Conservation (phyloP, 1,140 invertebrate genomes). For the Scaptomyza graminum region DNA sequence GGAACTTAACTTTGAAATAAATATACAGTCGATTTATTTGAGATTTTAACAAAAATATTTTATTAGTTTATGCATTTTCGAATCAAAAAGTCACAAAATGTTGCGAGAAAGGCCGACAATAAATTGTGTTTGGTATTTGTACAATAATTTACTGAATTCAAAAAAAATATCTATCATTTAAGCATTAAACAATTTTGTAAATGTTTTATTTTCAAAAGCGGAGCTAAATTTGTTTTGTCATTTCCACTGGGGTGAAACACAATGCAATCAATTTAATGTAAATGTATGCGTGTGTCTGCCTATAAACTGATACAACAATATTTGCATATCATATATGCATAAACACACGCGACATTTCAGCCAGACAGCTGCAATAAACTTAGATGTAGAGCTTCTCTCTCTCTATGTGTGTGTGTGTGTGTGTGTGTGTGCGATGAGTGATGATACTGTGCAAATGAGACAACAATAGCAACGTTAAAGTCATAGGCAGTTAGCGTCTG, state of each 20-base stretch:
- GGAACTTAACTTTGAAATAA: too few species aligned
- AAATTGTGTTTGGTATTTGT: too few species aligned
- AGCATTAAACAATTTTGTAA: too few species aligned
- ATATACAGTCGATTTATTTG: too few species aligned
- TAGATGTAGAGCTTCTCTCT: slow-evolving; percentile 27
- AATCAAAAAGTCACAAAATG: too few species aligned
- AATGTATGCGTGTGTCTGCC: slow-evolving; percentile 23
- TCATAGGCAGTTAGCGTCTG: slow-evolving; percentile 45
- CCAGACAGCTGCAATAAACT: slow-evolving; percentile 77
- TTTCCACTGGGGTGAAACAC: slow-evolving; percentile 12
- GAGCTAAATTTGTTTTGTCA: background rate
- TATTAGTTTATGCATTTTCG: too few species aligned
- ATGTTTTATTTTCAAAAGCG: background rate
- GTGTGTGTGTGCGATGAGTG: slow-evolving; percentile 22
- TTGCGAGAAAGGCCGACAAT: too few species aligned
- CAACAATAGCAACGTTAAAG: slow-evolving; percentile 13
- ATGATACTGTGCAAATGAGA: slow-evolving; percentile 57
- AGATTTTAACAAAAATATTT: too few species aligned
- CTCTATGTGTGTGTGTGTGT: slow-evolving; percentile 12
- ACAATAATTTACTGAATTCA: too few species aligned
- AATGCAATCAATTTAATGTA: slow-evolving; percentile 35
- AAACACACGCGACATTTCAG: slow-evolving; percentile 67
- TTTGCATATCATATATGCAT: slow-evolving; percentile 83
- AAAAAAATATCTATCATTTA: too few species aligned
- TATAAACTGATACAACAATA: slow-evolving; percentile 75